These are phyloP conservation scores for Apus apus DNA, from an alignment of 2,113 vertebrate species.

Conservation along the genomic window DNA sequence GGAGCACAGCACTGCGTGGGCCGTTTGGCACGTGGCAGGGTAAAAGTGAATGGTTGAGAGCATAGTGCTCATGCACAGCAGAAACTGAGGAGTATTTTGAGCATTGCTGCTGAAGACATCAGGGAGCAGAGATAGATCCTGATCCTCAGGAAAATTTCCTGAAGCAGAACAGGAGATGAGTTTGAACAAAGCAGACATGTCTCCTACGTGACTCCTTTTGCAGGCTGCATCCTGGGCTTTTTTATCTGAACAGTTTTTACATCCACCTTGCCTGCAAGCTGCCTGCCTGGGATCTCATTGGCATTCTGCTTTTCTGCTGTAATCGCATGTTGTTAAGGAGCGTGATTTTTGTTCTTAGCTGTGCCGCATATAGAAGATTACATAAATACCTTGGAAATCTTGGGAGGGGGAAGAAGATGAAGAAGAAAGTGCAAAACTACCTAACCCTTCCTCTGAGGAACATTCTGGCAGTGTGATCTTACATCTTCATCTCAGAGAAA, in stretches of 20 bases:
- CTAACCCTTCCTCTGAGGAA: neutral
- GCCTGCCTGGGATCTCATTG: slow-evolving; percentile 40
- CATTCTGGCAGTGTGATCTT: neutral
- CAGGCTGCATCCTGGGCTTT: neutral
- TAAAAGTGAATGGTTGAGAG: neutral
- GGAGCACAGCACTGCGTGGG: neutral
- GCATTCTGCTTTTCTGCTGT: slow-evolving; percentile 49
- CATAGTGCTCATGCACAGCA: neutral
- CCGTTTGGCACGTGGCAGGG: neutral
- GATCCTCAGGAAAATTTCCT: neutral
- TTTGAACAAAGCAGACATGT: neutral
- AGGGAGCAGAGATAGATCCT: neutral
- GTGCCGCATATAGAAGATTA: slow-evolving; percentile 39
- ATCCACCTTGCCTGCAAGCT: slow-evolving; percentile 23
- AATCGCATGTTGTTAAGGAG: slow-evolving; percentile 54
- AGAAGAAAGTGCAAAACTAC: neutral
- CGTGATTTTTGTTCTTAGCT: slow-evolving; percentile 57
- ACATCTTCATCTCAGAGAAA: neutral
- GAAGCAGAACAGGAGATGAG: neutral
- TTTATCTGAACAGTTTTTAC: neutral
- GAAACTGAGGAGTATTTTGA: neutral
- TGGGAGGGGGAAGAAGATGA: neutral
- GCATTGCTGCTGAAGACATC: neutral
- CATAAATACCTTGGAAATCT: slow-evolving; percentile 49
- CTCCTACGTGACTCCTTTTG: neutral